A percentile compares a stretch with the other conserved stretches of the same genome.
Evolutionary conservation across 2,888 invertebrate species (phyloP).

Genomic region (Pyrocoelia pectoralis): DNA sequence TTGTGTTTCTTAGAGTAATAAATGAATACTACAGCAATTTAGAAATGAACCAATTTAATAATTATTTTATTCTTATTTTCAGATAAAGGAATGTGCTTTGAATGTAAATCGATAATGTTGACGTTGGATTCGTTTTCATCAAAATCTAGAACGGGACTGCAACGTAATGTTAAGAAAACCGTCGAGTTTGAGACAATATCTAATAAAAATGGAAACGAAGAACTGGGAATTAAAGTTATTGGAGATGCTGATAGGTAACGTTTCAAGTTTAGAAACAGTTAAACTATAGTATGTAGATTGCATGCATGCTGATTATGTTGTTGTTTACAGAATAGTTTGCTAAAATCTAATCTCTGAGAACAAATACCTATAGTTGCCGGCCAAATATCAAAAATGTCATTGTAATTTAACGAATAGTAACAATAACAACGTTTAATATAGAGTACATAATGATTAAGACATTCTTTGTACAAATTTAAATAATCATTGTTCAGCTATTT

Average conservation of each 20-base stretch:
- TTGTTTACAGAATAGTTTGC: neutral
- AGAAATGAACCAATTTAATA: too few relatives aligned
- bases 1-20: too few relatives aligned
- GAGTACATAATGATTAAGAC: too few relatives aligned
- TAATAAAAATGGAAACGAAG: slow-evolving; percentile 40
- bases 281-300: neutral
- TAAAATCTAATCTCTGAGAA: neutral
- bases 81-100: slow-evolving; percentile 23
- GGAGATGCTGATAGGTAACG: slow-evolving; percentile 48
- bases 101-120: slow-evolving; percentile 23
- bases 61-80: slow-evolving; percentile 13
- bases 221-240: slow-evolving; percentile 32
- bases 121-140: slow-evolving; percentile 11
- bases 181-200: slow-evolving; percentile 47
- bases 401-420: too few relatives aligned
- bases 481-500: too few relatives aligned
- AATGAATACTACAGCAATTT: too few relatives aligned
- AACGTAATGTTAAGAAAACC: slow-evolving; percentile 42
- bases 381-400: too few relatives aligned
- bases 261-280: too few relatives aligned
- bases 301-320: neutral
- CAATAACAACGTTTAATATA: too few relatives aligned
- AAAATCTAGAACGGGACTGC: slow-evolving; percentile 16
- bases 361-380: too few relatives aligned
- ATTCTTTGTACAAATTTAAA: too few relatives aligned